Base-by-base conservation (phyloP, 2,797 vertebrate genomes). In the Vipera ursinii region DNA sequence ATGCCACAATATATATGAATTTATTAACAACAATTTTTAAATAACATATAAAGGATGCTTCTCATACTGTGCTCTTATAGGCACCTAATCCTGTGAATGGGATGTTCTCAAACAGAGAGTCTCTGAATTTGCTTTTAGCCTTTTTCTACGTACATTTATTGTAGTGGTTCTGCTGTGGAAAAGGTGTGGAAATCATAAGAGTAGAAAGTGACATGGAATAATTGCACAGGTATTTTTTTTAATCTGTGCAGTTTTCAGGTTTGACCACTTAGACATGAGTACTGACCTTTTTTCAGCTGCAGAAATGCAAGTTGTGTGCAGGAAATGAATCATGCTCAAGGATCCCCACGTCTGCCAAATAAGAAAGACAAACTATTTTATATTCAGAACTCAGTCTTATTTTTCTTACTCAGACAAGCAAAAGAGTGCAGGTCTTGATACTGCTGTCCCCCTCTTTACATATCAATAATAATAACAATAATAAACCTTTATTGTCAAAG, bases 361-460 rank as follows among this genome's bases (percentile, higher is more conserved):
- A 59, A 15, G n/a, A 0, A 0, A 91, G 32, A 55, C 38, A 51
- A 55, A 12, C 3, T 22, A 55, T 20, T 2, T 87, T 73, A 57
- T 87, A 48, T 44, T 17, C n/a, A 48, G 12, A n/a, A 53, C 22
- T 9, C 0, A 0, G 57, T 13, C 10, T 5, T 0, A 0, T 65
- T 93, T 48, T 26, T 53, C 0, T 32, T 86, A 51, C 22, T 59
- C 89, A 55, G 6, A 20, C 28, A 86, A 51, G 44, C 28, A 10
- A 28, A 53, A 89, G 60, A 73, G 32, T 26, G 56, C 59, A 60
- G 51, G 78, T 13, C 89, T 3, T 22, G 24, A n/a, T 60, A 38
- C 4, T 65, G 8, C 2, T 94, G 56, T 8, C 5, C 0, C 0
- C 90, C 88, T 82, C 48, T 2, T 48, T 8, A 56, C 61, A 32